Conservation (phyloP, 2,113 vertebrate species). For the Egretta garzetta region DNA sequence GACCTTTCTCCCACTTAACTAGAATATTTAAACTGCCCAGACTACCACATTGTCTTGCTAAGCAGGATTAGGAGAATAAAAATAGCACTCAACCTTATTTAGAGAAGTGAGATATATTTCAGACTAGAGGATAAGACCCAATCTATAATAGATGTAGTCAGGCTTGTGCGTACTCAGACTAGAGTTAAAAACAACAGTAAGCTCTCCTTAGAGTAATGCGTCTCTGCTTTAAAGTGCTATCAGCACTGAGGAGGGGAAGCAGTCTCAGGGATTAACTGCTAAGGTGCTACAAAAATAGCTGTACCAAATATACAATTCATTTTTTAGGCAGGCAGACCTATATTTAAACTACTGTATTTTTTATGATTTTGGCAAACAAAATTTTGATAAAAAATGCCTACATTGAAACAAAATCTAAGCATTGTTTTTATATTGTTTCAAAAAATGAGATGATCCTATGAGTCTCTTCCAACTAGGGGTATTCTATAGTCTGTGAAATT, state of each 20-base stretch:
- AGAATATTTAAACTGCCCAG: constrained; percentile 8
- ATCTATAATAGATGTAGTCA: not conserved
- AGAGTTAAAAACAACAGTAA: not conserved
- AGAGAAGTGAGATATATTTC: not conserved
- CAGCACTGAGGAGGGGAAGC: not conserved
- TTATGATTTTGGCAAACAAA: not conserved
- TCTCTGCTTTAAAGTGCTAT: not conserved
- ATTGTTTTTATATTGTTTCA: not conserved
- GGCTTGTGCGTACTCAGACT: not conserved
- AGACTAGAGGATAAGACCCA: not conserved
- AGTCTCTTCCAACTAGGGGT: not conserved
- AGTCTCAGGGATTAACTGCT: not conserved
- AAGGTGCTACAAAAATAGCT: not conserved
- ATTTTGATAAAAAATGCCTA: not conserved
- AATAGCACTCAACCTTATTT: constrained; percentile 37
- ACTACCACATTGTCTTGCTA: not conserved
- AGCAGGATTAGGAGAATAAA: constrained; percentile 50
- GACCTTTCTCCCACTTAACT: constrained; percentile 42
- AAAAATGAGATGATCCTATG: not conserved
- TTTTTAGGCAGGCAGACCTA: not conserved
- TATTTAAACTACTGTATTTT: not conserved
- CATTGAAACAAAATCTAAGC: not conserved
- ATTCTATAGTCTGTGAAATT: not conserved
- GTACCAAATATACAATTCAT: not conserved
- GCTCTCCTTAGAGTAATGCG: not conserved